Conservation (phyloP, 2,888 invertebrate species). For the Epiblema foenella region DNA sequence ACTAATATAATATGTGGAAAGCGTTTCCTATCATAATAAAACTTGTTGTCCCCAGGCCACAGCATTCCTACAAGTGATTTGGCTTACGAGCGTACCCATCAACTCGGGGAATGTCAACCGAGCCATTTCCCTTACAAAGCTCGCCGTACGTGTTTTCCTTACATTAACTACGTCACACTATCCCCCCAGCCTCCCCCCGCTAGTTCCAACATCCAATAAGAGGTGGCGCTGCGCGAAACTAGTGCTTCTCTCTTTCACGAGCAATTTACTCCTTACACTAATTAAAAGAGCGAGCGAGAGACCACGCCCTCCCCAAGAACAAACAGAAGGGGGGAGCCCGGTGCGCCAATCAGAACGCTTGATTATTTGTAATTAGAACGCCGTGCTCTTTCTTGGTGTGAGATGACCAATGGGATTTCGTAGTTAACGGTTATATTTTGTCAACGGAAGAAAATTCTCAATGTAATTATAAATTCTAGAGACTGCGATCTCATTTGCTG, state of each 20-base stretch:
- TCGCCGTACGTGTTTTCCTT: constrained; percentile 81
- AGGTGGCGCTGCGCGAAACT: constrained; percentile 79
- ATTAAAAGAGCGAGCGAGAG: constrained; percentile 84
- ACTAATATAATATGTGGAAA: constrained; percentile 43
- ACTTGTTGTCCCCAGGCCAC: constrained; percentile 43
- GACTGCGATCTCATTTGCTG: constrained; percentile 65
- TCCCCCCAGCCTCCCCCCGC: constrained; percentile 67
- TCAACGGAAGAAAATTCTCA: constrained; percentile 64
- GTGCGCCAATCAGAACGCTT: constrained; percentile 78
- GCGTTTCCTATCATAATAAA: constrained; percentile 45
- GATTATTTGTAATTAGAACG: constrained; percentile 86
- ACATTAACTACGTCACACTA: constrained; percentile 81
- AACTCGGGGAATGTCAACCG: constrained; percentile 77
- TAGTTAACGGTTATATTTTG: constrained; percentile 71
- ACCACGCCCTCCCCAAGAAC: constrained; percentile 81
- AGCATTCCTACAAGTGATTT: constrained; percentile 64
- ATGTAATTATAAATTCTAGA: constrained; percentile 68
- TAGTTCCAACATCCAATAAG: constrained; percentile 81
- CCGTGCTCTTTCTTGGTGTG: constrained; percentile 72
- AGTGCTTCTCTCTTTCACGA: constrained; percentile 78
- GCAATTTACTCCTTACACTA: constrained; percentile 86
- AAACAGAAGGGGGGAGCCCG: constrained; percentile 79
- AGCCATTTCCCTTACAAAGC: constrained; percentile 79
- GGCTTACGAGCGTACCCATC: constrained; percentile 67
- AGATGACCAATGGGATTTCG: constrained; percentile 82